Base-by-base conservation (phyloP, 2,888 invertebrate species). In the Dexiosoma caninum region DNA sequence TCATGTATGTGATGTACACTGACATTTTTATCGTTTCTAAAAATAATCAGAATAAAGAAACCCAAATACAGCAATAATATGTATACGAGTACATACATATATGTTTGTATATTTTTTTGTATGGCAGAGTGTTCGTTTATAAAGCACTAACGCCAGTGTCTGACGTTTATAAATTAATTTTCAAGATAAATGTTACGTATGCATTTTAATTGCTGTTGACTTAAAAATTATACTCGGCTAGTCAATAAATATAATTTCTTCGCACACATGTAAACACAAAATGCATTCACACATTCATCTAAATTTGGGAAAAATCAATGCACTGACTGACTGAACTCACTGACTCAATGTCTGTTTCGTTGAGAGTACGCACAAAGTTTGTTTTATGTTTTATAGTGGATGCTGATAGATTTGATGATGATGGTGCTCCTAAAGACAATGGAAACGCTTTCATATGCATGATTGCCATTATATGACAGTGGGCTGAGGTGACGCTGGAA, bases 111-210 rank as follows among this genome's bases (percentile, higher is more conserved):
- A n/a, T n/a, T n/a, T n/a, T n/a, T n/a, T n/a, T n/a, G n/a, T n/a
- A n/a, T n/a, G n/a, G n/a, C n/a, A n/a, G n/a, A n/a, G 4, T 21
- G 9, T 49, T 3, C 2, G 12, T 27, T 16, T 51, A 37, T 7
- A 32, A 55, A 51, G 46, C 44, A 46, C 14, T 40, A 40, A 67
- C 53, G 55, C 55, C 69, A 69, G 67, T 66, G 27, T 70, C 40
- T 71, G 32, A 72, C 23, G 42, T 21, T 67, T 72, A 78, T 67
- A 72, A 78, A 66, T 72, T 66, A 78, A 71, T 66, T 59, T 78
- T 64, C 66, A 66, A 72, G 44, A 78, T 66, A 72, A 78, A 42
- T 42, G 66, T 66, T 66, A 66, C 42, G 40, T 57, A 44, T 67
- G 71, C 42, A 60, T 59, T 78, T 71, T 51, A 78, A 66, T 71